Evolutionary conservation across 2,113 vertebrate species (phyloP).

Genomic region (Microcebus tavaratra): DNA sequence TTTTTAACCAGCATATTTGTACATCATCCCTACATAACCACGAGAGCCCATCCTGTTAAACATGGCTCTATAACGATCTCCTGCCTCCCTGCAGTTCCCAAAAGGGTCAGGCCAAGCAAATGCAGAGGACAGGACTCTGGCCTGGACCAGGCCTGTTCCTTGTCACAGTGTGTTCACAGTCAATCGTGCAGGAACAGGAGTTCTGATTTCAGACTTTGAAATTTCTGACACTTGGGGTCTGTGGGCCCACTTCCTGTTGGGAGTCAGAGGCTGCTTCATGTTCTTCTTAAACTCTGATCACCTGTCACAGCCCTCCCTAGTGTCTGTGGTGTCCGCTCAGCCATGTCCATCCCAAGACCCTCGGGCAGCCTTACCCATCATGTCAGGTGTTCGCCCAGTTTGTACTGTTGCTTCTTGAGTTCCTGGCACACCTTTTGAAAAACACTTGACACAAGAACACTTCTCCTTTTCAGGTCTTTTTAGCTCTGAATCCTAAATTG

Average conservation of each 20-base stretch:
- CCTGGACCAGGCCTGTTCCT: background rate
- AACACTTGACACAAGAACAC: background rate
- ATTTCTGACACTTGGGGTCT: background rate
- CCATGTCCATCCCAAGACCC: background rate
- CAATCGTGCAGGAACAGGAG: background rate
- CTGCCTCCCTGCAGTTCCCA: background rate
- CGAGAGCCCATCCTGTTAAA: background rate
- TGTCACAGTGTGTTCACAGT: background rate
- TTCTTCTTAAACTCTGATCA: background rate
- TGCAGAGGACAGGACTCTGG: background rate
- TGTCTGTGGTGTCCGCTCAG: background rate
- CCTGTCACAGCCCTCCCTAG: background rate
- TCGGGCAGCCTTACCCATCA: background rate
- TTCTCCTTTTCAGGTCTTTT: background rate
- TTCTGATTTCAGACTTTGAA: background rate
- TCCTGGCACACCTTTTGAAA: background rate
- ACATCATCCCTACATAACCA: background rate
- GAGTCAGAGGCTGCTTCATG: background rate
- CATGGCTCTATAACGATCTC: background rate
- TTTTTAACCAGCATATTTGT: background rate
- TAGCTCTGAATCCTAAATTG: background rate
- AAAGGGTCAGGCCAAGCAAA: background rate
- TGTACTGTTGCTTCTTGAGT: background rate
- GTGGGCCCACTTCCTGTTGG: background rate
- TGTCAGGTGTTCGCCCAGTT: background rate